Percentiles rank a stretch among this genome's conserved stretches.
phyloP scores from a whole-genome alignment of 2,888 invertebrate species.

The Ectobius pallidus region DNA sequence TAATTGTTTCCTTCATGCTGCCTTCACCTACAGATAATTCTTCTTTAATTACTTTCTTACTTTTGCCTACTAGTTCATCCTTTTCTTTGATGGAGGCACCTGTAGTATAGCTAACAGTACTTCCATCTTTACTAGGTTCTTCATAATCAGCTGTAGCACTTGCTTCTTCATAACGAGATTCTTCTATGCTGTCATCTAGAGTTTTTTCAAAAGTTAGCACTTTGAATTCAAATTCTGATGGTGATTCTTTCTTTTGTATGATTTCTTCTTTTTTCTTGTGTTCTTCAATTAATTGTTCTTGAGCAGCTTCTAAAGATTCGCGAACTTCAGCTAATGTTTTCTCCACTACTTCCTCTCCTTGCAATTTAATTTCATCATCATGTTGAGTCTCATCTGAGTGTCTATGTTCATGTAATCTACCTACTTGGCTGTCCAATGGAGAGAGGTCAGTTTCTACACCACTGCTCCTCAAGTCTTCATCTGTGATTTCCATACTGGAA shows the following conservation, averaged over 20 bases:
- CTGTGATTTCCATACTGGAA: conserved; percentile 62
- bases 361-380: conserved; percentile 41
- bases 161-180: conserved; percentile 44
- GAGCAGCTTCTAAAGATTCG: conserved; percentile 72
- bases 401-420: conserved; percentile 58
- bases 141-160: conserved; percentile 38
- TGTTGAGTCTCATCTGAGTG: conserved; percentile 57
- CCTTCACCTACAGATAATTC: conserved; percentile 36
- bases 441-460: conserved; percentile 71
- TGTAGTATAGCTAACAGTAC: conserved; percentile 31
- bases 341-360: conserved; percentile 45
- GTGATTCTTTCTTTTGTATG: conserved; percentile 66
- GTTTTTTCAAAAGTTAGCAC: conserved; percentile 50
- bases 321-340: conserved; percentile 51
- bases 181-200: conserved; percentile 47
- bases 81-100: conserved; percentile 34
- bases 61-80: conserved; percentile 16
- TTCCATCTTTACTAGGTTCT: conserved; percentile 24
- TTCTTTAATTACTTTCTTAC: conserved; percentile 22
- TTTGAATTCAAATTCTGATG: conserved; percentile 76
- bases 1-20: conserved; percentile 15
- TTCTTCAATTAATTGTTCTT: conserved; percentile 71
- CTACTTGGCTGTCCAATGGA: conserved; percentile 65
- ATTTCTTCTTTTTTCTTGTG: conserved; percentile 64
- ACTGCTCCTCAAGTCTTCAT: conserved; percentile 73